Percentiles rank a stretch among this genome's conserved stretches.
phyloP scores from a whole-genome alignment of 2,797 vertebrate genomes.

The Esox lucius region DNA sequence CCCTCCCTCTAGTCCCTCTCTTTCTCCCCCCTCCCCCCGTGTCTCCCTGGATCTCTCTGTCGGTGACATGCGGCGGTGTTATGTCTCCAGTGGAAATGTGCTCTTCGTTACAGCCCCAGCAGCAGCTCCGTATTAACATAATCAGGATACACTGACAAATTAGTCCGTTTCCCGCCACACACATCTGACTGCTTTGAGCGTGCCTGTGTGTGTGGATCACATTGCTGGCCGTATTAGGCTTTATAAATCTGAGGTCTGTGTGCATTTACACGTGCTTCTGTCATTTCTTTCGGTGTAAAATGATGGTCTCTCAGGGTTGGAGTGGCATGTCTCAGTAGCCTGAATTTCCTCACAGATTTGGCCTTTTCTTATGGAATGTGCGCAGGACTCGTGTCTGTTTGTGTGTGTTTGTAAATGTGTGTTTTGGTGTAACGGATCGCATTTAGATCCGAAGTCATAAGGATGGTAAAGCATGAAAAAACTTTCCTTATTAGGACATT shows the following conservation, averaged over 20 bases:
- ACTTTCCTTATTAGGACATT: too few species aligned
- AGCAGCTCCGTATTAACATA: constrained; percentile 64
- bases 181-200: background rate
- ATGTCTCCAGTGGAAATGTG: constrained; percentile 60
- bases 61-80: constrained; percentile 68
- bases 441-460: too few species aligned
- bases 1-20: constrained; percentile 20
- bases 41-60: constrained; percentile 23
- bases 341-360: constrained; percentile 32
- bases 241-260: background rate
- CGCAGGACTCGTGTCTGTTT: constrained; percentile 26
- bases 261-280: background rate
- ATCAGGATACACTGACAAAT: constrained; percentile 76
- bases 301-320: background rate
- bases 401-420: constrained; percentile 39
- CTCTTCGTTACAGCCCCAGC: constrained; percentile 68
- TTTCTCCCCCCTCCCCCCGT: constrained; percentile 43
- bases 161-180: constrained; percentile 66
- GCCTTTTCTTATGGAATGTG: constrained; percentile 23
- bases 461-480: too few species aligned
- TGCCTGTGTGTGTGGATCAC: background rate
- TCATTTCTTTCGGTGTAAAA: background rate
- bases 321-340: constrained; percentile 15
- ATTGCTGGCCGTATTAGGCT: too few species aligned
- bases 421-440: constrained; percentile 9